Base-by-base conservation (phyloP, 2,888 invertebrate species). In the Eurytoma adleriae region DNA sequence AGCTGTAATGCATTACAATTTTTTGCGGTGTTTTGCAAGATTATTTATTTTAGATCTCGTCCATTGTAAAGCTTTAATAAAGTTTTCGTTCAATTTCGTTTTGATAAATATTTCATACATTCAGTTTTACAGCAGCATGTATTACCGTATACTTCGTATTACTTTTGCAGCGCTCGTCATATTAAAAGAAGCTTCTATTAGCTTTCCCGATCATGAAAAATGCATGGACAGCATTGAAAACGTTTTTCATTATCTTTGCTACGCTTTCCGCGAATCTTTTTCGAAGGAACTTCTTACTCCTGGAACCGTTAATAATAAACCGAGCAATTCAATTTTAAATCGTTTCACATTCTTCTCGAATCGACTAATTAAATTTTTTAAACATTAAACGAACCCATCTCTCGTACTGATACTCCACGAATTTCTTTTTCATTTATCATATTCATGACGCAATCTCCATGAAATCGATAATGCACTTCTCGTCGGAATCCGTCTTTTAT, bases 161-260 rank as follows among this genome's bases (percentile, higher is more conserved):
- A 12, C n/a, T 72, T 77, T 62, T 59, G 61, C 70, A 52, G 52
- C 69, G 40, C 30, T 72, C 75, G 59, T 67, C 73, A 68, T 64
- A 77, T 69, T 68, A 18, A 18, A 48, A 40, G 40, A 40, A 61
- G 54, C 62, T 70, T 70, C 56, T 59, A 68, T 70, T 70, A 67
- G 59, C 66, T 68, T 54, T 40, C 40, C 54, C 27, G 40, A 7
- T 40, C 24, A 71, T 78, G 57, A 71, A 78, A 71, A 24, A 78
- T 78, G 56, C 61, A 71, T 48, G 71, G 50, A 27, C 57, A 13
- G 70, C 70, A 77, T 57, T 12, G 70, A 30, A 56, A 70, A 27
- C 62, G 77, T 24, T 76, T 76, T 69, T 54, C 24, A 70, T 67
- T 57, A 59, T 62, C 7, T 14, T 20, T 1, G 24, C 40, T 40